Evolutionary conservation across 2,797 vertebrate genomes (phyloP), one percentile per base, ranked within the genome.

Genomic region (Rhynchotus rufescens): DNA sequence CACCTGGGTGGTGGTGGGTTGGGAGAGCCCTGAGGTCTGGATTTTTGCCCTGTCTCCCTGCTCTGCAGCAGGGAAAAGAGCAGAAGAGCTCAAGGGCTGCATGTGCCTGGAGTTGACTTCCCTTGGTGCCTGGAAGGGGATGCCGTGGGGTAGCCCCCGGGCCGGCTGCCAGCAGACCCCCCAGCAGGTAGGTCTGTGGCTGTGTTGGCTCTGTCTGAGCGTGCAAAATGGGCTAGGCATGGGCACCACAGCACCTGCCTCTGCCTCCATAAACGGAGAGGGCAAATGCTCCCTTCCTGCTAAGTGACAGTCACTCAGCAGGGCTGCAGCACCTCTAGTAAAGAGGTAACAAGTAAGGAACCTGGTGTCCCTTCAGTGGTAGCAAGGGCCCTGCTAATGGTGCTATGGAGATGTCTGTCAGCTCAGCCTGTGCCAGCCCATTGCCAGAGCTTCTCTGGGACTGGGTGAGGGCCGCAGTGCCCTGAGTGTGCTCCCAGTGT

Each of bases 371-470:
- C 25, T 72, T 32, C 78, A 56, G n/a, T 26, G 38, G 64, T 57
- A 34, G 61, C 25, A 57, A 5, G 44, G 9, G 23, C 8, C 45
- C 44, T 40, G 61, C 80, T 78, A 62, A 84, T 84, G 79, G 79
- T 76, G 44, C 10, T 4, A 30, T 26, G 1, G 22, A 17, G 10
- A 1, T 17, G 32, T 65, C 7, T 42, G 36, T 52, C 20, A 4
- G n/a, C 22, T 73, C 10, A 15, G n/a, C 22, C 32, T 0, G 0
- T 21, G 40, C 64, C 38, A 42, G 0, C 51, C 19, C n/a, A 28
- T 40, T 32, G 56, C 80, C 67, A 3, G 5, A 36, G 54, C 0
- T 1, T 0, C 0, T 36, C 49, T n/a, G 42, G 22, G 5, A 4
- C 4, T 1, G 26, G 42, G 25, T 36, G 30, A 4, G 25, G 61